Evolutionary conservation across 2,113 vertebrate genomes (phyloP).

Genomic region (Lophura nycthemera): DNA sequence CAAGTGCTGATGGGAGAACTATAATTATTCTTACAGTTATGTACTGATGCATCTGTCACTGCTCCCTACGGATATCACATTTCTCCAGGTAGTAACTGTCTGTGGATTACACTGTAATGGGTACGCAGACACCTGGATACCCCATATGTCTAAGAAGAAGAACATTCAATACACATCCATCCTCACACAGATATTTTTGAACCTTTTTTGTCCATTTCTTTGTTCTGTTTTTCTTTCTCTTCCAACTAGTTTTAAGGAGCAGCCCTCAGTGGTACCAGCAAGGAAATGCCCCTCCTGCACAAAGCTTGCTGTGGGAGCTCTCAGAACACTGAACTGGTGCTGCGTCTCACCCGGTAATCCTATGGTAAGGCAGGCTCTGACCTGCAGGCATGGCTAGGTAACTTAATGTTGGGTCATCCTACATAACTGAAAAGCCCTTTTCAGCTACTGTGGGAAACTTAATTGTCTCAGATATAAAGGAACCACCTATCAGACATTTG

Average conservation of each 20-base stretch:
- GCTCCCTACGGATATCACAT: background rate
- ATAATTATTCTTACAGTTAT: background rate
- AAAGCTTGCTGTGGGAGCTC: background rate
- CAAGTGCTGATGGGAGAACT: background rate
- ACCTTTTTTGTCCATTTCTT: background rate
- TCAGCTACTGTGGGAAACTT: background rate
- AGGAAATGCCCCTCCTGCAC: too few relatives aligned
- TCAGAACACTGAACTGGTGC: background rate
- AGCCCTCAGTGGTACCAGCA: too few relatives aligned
- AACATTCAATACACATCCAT: background rate
- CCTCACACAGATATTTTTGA: background rate
- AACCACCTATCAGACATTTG: background rate
- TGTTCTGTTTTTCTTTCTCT: background rate
- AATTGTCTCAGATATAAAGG: background rate
- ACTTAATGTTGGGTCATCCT: background rate
- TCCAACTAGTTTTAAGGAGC: background rate
- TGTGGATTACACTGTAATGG: background rate
- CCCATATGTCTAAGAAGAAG: fast-evolving
- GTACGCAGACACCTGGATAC: fast-evolving
- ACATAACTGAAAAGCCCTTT: background rate
- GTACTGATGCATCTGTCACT: background rate
- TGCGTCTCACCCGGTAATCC: background rate
- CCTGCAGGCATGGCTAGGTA: background rate
- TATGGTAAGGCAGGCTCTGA: background rate
- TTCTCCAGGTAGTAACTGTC: background rate